Evolutionary conservation across 2,888 invertebrate species (phyloP).

Genomic region (Lasiommata megera): DNA sequence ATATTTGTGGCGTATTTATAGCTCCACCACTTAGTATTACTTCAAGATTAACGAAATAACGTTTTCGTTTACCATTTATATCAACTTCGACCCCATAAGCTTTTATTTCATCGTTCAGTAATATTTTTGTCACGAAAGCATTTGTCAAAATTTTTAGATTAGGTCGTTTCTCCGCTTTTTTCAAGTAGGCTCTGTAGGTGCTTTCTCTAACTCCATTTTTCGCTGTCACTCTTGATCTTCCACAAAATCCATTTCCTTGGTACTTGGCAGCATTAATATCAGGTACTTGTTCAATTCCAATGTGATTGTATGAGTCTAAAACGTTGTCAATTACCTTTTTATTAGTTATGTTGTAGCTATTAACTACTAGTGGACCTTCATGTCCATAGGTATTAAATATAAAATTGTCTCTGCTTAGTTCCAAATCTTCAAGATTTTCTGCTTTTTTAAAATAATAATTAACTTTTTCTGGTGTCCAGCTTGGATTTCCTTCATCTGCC

Average conservation of each 20-base stretch:
- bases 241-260: slow-evolving; percentile 44
- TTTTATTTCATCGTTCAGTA: slow-evolving; percentile 50
- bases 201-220: not conserved
- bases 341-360: slow-evolving; percentile 64
- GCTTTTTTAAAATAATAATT: slow-evolving; percentile 72
- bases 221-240: not conserved
- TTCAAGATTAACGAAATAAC: slow-evolving; percentile 40
- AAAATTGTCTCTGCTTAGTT: slow-evolving; percentile 36
- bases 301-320: slow-evolving; percentile 59
- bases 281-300: slow-evolving; percentile 59
- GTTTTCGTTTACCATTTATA: slow-evolving; percentile 42
- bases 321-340: slow-evolving; percentile 47
- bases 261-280: slow-evolving; percentile 64
- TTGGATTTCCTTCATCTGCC: slow-evolving; percentile 73
- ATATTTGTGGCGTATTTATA: slow-evolving; percentile 44
- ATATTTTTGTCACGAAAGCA: slow-evolving; percentile 69
- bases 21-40: slow-evolving; percentile 46
- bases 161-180: slow-evolving; percentile 40
- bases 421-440: slow-evolving; percentile 65
- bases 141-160: slow-evolving; percentile 67
- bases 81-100: slow-evolving; percentile 44
- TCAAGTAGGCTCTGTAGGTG: slow-evolving; percentile 63
- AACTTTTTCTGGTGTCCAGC: slow-evolving; percentile 77
- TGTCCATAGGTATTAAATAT: slow-evolving; percentile 53
- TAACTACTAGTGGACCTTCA: slow-evolving; percentile 68